Evolutionary conservation across 2,113 vertebrate genomes (phyloP), one percentile per base, ranked within the genome.

Genomic region (Pelodiscus sinensis): DNA sequence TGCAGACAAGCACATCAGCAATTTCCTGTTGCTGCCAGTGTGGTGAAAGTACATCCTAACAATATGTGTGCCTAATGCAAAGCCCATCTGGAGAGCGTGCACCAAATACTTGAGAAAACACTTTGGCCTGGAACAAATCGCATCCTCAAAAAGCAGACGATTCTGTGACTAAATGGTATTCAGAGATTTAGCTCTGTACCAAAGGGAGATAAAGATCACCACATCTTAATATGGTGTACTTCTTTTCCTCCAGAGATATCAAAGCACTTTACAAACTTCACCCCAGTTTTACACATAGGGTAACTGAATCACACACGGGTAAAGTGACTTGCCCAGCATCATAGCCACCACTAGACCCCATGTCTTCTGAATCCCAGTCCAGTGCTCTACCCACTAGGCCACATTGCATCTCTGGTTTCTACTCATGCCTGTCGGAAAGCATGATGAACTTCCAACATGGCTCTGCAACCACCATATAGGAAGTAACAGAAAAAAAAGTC

Each of bases 11-110:
- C 90, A 77, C 85, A 96, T 78, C 88, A 90, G 86, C 65, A 71
- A 31, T 92, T 96, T 95, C 93, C 93, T 94, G 90, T 35, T 86
- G 93, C 89, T 94, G 94, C 89, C 90, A 95, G 89, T 2, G 60
- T 87, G 79, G 51, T 35, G 56, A 3, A 77, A 96, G 81, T 3
- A 83, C 80, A 38, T 80, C 65, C 92, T 73, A 51, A 83, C 65
- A 71, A 85, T 89, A 93, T 86, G 90, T 94, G 82, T 87, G 44
- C 81, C 83, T 51, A 87, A 92, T 82, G 95, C 92, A 90, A 80
- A 92, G 92, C 87, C 88, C 93, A 92, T 94, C 95, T 95, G 94
- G 93, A 90, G 80, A 84, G 81, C 93, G 50, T 21, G 83, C 71
- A 71, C 22, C 83, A 82, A 75, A 89, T 89, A 94, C 92, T 96